These are phyloP conservation scores for Agrilus cyanescens DNA, from an alignment of 2,888 invertebrate species.

Conservation along the genomic window DNA sequence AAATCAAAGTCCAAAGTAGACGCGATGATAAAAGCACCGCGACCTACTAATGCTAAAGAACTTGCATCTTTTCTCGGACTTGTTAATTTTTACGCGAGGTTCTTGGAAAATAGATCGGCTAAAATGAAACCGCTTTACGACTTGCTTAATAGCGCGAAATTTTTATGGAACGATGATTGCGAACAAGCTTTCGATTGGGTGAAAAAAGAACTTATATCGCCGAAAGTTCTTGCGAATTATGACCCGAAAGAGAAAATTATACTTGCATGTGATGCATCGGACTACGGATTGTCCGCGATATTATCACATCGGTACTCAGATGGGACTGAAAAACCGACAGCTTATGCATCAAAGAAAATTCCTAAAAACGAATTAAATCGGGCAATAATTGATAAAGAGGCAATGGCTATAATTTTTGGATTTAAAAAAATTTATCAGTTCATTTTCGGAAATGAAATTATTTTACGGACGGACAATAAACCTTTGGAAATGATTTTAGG, in stretches of 20 bases:
- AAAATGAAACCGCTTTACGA: slow-evolving; percentile 9
- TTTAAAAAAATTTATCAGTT: no score
- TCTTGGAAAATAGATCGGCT: slow-evolving; percentile 10
- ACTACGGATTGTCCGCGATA: slow-evolving; percentile 20
- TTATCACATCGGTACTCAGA: slow-evolving; percentile 18
- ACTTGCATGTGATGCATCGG: slow-evolving; percentile 7
- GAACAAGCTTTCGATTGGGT: slow-evolving; percentile 5
- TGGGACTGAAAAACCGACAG: slow-evolving; percentile 12
- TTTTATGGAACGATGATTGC: slow-evolving; percentile 6
- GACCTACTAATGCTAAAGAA: slow-evolving; percentile 10
- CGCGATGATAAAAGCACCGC: slow-evolving; percentile 10
- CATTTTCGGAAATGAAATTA: no score
- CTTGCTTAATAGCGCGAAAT: slow-evolving; percentile 4
- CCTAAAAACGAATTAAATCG: slow-evolving; percentile 1
- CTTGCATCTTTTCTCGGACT: slow-evolving; percentile 12
- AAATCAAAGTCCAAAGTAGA: slow-evolving; percentile 11
- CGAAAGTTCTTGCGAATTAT: slow-evolving; percentile 9
- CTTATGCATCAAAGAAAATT: slow-evolving; percentile 2
- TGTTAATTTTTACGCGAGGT: no score
- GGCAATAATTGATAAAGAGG: slow-evolving; percentile 8
- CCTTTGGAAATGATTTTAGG: no score
- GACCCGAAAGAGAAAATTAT: slow-evolving; percentile 5
- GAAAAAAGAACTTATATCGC: slow-evolving; percentile 8
- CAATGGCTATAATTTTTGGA: no score
- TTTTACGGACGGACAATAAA: no score